Conservation (phyloP, 2,113 vertebrate species). For the Brachyhypopomus gauderio region DNA sequence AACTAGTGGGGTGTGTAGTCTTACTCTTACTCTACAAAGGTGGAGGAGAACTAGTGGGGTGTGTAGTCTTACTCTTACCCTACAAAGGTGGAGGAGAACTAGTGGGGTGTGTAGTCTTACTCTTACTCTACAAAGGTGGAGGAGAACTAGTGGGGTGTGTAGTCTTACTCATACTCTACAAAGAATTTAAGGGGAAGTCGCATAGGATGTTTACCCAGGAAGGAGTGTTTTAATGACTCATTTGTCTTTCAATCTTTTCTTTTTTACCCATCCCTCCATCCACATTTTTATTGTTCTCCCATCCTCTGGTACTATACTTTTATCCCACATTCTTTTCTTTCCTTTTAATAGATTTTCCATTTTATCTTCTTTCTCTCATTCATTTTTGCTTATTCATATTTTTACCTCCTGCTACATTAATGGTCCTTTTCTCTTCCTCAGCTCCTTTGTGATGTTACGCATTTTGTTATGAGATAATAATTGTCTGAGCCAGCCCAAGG, state of each 20-base stretch:
- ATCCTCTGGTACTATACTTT: neutral
- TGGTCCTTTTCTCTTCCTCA: neutral
- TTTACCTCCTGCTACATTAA: neutral
- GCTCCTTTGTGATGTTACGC: neutral
- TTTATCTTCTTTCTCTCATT: neutral
- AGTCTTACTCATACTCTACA: no score
- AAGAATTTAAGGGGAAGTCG: no score
- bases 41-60: no score
- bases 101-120: no score
- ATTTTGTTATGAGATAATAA: constrained; percentile 2
- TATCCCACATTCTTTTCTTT: constrained; percentile 6
- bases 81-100: no score
- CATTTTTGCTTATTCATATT: neutral
- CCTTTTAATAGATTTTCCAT: constrained; percentile 11
- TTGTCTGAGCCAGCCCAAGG: neutral
- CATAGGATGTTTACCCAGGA: neutral
- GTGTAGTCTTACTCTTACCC: no score
- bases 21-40: no score
- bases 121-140: no score
- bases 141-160: no score
- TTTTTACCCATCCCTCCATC: constrained; percentile 51
- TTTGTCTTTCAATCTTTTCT: constrained; percentile 52
- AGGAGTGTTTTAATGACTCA: constrained; percentile 36
- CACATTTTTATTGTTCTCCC: constrained; percentile 24
- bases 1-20: no score